Percentiles rank a stretch among this genome's conserved stretches.
phyloP scores from a whole-genome alignment of 2,797 vertebrate species.

The Octomys mimax region DNA sequence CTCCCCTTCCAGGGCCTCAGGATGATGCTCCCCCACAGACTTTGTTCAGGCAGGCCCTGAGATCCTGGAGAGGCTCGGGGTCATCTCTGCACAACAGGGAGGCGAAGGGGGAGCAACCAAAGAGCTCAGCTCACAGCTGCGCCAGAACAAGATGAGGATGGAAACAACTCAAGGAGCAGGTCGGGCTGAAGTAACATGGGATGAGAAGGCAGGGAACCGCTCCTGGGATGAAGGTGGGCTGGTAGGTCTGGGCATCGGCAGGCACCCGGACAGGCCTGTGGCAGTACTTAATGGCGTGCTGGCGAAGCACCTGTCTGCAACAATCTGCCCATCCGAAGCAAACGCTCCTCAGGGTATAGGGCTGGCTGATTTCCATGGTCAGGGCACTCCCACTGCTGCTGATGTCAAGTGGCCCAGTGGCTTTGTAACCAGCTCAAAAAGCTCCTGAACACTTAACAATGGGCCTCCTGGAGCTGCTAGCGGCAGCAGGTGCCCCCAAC shows the following conservation, averaged over 20 bases:
- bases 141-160: not conserved
- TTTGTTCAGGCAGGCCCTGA: not conserved
- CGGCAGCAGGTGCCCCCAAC: too few species aligned
- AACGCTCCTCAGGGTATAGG: not conserved
- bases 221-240: not conserved
- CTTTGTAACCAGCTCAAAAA: not conserved
- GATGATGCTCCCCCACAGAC: too few species aligned
- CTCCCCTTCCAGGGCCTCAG: fast-evolving
- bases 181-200: not conserved
- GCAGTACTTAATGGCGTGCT: not conserved
- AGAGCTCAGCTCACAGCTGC: not conserved
- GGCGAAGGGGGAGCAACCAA: not conserved
- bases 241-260: not conserved
- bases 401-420: fast-evolving
- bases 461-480: not conserved
- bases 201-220: not conserved
- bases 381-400: fast-evolving
- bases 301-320: not conserved
- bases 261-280: not conserved
- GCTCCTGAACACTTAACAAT: not conserved
- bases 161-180: not conserved
- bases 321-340: not conserved
- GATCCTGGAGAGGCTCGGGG: not conserved
- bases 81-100: not conserved
- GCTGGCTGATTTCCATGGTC: not conserved